Base-by-base conservation (phyloP, 2,797 vertebrate species). In the Oreortyx pictus region DNA sequence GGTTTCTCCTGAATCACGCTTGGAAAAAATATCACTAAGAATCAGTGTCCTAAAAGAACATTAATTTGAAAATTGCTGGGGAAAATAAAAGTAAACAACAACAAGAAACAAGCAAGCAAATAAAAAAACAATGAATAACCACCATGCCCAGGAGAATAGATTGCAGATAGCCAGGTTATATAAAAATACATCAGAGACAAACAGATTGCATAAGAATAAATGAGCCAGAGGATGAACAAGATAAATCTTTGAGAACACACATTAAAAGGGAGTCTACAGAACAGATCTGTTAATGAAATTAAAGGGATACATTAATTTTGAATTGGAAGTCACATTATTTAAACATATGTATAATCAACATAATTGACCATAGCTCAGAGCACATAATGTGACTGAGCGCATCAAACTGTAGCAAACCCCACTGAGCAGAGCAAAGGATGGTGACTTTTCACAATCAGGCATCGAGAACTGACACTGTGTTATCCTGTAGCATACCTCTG, bases 111-210 rank as follows among this genome's bases (percentile, higher is more conserved):
- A 62, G 17, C 25, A 62, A 61, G 7, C 16, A 62, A 62, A 19
- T 11, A 19, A 41, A 29, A 37, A 62, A 37, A 52, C 27, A 54
- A 52, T 9, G 23, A 52, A 52, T 9, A 12, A 14, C 13, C 11
- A 12, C 5, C 0, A 2, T 20, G 3, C 1, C 47, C 1, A 1
- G 14, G 52, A 66, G 20, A 22, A 68, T 11, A 90, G 33, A 18
- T 54, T 24, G 76, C 22, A 73, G 20, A 60, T 54, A 27, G 71
- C 0, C 3, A 81, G 27, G 5, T 66, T 70, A 20, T 39, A 59
- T 43, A 66, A 62, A 84, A 87, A 79, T 14, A 3, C 37, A 7
- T 37, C 20, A 65, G 33, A 54, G 35, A 27, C 73, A 50, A 50
- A 15, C 27, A 66, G 43, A 65, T 37, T 61, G 19, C 44, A 71